Percentiles rank a stretch among this genome's conserved stretches.
phyloP scores from a whole-genome alignment of 2,888 invertebrate species.

The Drosophila acutilabella region DNA sequence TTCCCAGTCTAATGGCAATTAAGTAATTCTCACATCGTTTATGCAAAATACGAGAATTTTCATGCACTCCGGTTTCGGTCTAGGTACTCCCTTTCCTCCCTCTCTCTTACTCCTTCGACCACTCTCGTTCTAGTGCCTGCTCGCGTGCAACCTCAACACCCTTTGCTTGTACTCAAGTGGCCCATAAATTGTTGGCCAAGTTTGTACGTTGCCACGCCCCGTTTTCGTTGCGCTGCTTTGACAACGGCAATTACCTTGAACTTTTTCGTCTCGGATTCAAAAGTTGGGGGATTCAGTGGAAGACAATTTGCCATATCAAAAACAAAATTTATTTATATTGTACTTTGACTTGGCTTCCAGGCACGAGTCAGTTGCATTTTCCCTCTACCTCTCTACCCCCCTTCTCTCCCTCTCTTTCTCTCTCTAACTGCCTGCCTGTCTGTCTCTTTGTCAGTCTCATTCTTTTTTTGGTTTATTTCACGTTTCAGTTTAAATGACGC shows the following conservation, averaged over 20 bases:
- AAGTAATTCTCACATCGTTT: constrained; percentile 82
- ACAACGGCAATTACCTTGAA: constrained; percentile 81
- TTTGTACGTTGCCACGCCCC: constrained; percentile 71
- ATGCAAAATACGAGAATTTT: constrained; percentile 72
- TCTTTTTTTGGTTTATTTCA: constrained; percentile 69
- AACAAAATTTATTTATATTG: constrained; percentile 72
- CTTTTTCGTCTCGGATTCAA: constrained; percentile 60
- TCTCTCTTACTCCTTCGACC: neutral
- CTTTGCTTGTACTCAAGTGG: constrained; percentile 80
- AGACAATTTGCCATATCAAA: constrained; percentile 50
- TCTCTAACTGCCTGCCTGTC: constrained; percentile 3
- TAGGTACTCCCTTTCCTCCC: constrained; percentile 9
- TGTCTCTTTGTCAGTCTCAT: constrained; percentile 66
- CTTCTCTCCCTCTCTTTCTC: neutral
- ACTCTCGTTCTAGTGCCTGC: constrained; percentile 58
- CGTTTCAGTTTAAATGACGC: constrained; percentile 74
- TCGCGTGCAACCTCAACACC: constrained; percentile 81
- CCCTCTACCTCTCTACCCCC: constrained; percentile 17
- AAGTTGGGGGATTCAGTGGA: constrained; percentile 39
- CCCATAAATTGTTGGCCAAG: constrained; percentile 80
- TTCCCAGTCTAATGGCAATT: constrained; percentile 65
- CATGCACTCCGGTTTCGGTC: constrained; percentile 25
- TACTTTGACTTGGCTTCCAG: constrained; percentile 59
- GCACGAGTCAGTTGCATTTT: constrained; percentile 46
- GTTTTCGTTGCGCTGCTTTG: constrained; percentile 76